Evolutionary conservation across 2,888 invertebrate species (phyloP), one percentile per base, ranked within the genome.

Genomic region (Spatulosminthurus flaviceps): DNA sequence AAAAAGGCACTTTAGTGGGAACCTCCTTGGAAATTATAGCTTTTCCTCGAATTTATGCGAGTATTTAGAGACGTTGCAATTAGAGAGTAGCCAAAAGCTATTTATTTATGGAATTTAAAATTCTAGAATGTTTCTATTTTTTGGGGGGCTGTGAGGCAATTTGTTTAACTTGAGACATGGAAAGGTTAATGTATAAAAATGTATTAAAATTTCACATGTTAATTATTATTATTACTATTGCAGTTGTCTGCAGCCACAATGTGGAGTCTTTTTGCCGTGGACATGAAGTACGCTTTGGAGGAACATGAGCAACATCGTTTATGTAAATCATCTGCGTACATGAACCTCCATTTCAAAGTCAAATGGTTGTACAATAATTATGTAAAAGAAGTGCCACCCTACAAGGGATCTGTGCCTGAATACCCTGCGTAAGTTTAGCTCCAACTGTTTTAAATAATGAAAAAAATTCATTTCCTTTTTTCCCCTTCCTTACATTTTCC

Each of bases 291-390:
- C 87, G 98, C 98, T 13, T 89, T 99, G 78, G 97, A 98, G 89
- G 98, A 99, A 87, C 99, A 99, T 87, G 98, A 98, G 88, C 95
- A 95, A 87, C 94, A 95, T 87, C 91, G 97, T 66, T 90, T 95
- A 29, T 98, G 98, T 91, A 97, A 97, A 89, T 97, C 97, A 85
- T 97, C 98, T 78, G 97, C 96, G 77, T 99, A 99, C 88, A 99
- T 99, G 98, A 99, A 99, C 88, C 91, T 99, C 72, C 98, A 98
- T 89, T 99, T 99, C 90, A 97, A 96, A 89, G 95, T 98, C 61
- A 99, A 99, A 90, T 97, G 98, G 96, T 90, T 99, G 84, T 96
- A 98, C 88, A 95, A 96, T 86, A 96, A 97, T 88, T 99, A 98
- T 89, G 97, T 99, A 66, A 94, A 95, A 88, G 97, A 98, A 87